Evolutionary conservation across 1,140 invertebrate species (phyloP), one percentile per base, ranked within the genome.

Genomic region (Cataglyphis hispanica): DNA sequence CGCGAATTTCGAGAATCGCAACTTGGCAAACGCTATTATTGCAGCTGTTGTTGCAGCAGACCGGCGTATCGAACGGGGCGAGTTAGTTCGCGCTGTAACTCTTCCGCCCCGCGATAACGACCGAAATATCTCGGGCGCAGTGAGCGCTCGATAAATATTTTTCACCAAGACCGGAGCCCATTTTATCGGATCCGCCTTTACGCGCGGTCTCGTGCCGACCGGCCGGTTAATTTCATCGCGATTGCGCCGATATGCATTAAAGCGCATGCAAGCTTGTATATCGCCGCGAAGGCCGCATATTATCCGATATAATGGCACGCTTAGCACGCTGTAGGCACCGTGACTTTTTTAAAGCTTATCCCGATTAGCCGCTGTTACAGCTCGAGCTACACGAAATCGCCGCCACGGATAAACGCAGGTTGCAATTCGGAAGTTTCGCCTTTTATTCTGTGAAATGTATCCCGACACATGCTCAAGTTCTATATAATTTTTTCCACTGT

Each of bases 251-350:
- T 37, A 50, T 60, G 78, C 80, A 85, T 70, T 90, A 89, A 89
- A 90, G 63, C 85, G 88, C 87, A 80, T 90, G 87, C 90, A 89
- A 84, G 58, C 83, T 83, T 84, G 13, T 19, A 89, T 84, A 85
- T 84, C 89, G 63, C 56, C 56, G 70, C 72, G n/a, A 43, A 70
- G 37, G 50, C 72, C 60, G 78, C 80, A 80, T 78, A 84, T 87
- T 88, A 88, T 60, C 25, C 64, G 86, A 76, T 81, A 75, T 91
- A 89, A 89, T 84, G 69, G 64, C 89, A 67, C 76, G 85, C 58
- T 86, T 91, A 88, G 76, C 81, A 66, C 69, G 46, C 64, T 50
- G 63, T 34, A 77, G 67, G 76, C 67, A 89, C 84, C 88, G 85
- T 89, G 88, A 87, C 78, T 89, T 89, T 88, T 89, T 88, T 69